Base-by-base conservation (phyloP, 2,113 vertebrate genomes). In the Lonchura striata region DNA sequence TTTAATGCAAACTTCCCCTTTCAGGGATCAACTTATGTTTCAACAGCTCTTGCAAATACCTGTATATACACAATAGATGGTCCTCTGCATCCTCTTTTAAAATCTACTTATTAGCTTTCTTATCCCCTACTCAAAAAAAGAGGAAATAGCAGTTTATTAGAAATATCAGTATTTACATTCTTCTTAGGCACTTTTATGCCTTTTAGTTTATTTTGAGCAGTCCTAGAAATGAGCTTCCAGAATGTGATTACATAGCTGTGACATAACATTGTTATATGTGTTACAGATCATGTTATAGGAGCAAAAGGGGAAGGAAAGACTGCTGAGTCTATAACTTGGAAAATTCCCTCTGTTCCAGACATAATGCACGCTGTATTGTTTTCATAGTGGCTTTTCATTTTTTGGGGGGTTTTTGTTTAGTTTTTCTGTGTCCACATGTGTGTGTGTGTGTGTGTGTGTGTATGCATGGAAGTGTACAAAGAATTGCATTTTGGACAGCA, bases 371-470 rank as follows among this genome's bases (percentile, higher is more conserved):
- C 3, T 44, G 7, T 18, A 64, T 72, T 50, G 9, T 17, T 64
- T 27, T 49, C 16, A 3, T 41, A 19, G 39, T n/a, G 10, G 19
- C 28, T 39, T n/a, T 70, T 30, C 10, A 2, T 10, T 54, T 64
- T n/a, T 28, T 10, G 12, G 41, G 13, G 6, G 2, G 6, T 23
- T 63, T 63, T 47, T 49, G 7, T 16, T 16, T 17, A 7, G 9
- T 28, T 33, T 65, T 49, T 80, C 5, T 57, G 19, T 7, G 13
- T 52, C 8, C 0, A 5, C 21, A 5, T 21, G 8, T 21, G 8
- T 25, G 7, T 1, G 2, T 1, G 1, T 44, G 14, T 10, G n/a
- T n/a, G n/a, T n/a, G n/a, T n/a, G n/a, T n/a, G n/a, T 10, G 30
- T 12, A 15, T 18, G 9, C 1, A 4, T 4, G 4, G 7, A 5